Percentiles rank a stretch among this genome's conserved stretches.
phyloP scores from a whole-genome alignment of 2,797 vertebrate species.

The Rhabdomys pumilio region DNA sequence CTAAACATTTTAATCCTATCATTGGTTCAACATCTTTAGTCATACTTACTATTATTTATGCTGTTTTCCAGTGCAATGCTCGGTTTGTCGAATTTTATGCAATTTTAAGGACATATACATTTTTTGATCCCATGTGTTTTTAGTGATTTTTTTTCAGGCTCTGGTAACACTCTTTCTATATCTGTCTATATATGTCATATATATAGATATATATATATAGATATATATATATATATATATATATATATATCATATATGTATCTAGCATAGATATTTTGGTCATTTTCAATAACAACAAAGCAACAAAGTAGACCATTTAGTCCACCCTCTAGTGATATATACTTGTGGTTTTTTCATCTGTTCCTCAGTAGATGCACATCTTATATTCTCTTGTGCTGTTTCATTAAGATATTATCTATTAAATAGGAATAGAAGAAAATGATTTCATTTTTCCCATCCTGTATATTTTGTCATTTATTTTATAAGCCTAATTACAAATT shows the following conservation, averaged over 20 bases:
- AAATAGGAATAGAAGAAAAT: slow-evolving; percentile 2
- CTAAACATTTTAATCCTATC: slow-evolving; percentile 1
- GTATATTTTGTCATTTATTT: neutral
- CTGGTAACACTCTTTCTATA: neutral
- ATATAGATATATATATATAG: neutral
- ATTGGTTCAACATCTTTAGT: neutral
- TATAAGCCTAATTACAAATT: neutral
- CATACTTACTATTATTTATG: neutral
- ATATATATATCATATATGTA: neutral
- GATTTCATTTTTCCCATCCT: neutral
- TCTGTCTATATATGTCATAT: neutral
- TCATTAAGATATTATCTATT: neutral
- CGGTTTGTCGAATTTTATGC: neutral
- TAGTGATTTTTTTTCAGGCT: neutral
- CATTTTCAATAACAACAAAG: neutral
- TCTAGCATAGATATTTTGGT: neutral
- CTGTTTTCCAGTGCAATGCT: neutral
- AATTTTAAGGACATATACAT: neutral
- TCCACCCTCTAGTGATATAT: neutral
- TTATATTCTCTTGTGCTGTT: neutral
- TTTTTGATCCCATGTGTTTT: neutral
- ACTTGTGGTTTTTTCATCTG: neutral
- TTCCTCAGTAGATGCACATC: neutral
- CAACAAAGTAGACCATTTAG: neutral
- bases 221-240: neutral